Evolutionary conservation across 2,888 invertebrate genomes (phyloP).

Genomic region (Patella depressa): DNA sequence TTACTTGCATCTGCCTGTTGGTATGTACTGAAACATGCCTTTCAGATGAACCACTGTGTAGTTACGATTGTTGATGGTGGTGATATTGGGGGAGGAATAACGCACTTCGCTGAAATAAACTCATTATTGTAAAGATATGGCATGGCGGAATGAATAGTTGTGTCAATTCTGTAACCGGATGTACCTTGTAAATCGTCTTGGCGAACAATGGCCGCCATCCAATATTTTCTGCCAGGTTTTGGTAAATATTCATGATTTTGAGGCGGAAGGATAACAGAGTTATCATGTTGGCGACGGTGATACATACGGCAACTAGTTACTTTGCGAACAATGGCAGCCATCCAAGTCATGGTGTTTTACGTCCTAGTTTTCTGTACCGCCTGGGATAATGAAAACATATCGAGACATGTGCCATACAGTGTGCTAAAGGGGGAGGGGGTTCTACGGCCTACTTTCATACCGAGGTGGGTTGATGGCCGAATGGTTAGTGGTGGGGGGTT

Average conservation of each 20-base stretch:
- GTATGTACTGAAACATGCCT: slow-evolving; percentile 59
- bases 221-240: too few relatives aligned
- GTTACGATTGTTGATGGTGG: slow-evolving; percentile 43
- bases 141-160: background rate
- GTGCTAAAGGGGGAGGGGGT: too few relatives aligned
- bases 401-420: too few relatives aligned
- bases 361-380: too few relatives aligned
- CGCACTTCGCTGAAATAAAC: slow-evolving; percentile 48
- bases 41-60: slow-evolving; percentile 58
- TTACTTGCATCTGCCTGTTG: slow-evolving; percentile 57
- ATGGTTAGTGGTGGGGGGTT: too few relatives aligned
- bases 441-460: too few relatives aligned
- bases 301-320: too few relatives aligned
- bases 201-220: background rate
- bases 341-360: background rate
- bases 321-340: background rate
- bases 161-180: background rate
- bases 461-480: too few relatives aligned
- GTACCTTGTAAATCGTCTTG: background rate
- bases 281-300: too few relatives aligned
- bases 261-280: too few relatives aligned
- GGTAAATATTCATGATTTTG: too few relatives aligned
- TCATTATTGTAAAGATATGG: background rate
- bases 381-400: too few relatives aligned
- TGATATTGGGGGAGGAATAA: slow-evolving; percentile 54